Evolutionary conservation across 2,888 invertebrate species (phyloP), one percentile per base, ranked within the genome.

Genomic region (Drosophila rubida): DNA sequence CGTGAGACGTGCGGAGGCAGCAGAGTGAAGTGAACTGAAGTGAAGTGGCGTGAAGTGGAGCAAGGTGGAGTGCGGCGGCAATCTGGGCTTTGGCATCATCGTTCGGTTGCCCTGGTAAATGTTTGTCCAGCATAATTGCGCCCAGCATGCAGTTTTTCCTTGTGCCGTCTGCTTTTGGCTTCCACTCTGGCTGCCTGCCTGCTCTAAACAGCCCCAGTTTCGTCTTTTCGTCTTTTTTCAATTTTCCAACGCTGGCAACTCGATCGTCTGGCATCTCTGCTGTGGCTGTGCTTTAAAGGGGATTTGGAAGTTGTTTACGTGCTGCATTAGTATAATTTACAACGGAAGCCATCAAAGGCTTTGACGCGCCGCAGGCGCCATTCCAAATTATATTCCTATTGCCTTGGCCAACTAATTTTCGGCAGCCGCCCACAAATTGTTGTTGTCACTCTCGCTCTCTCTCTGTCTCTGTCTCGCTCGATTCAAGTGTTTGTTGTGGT

Each of bases 81-180:
- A 42, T 27, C 49, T 53, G 44, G 53, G 42, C 50, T 42, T 6
- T 55, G 39, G 73, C 61, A 54, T 30, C 63, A 50, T 59, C 61
- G 55, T 66, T 61, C 51, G 63, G 55, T 57, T 58, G 62, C 32
- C 45, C 78, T 80, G 72, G 80, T 48, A 82, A 86, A 84, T 87
- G 80, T 88, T 88, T 86, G 86, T 86, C 82, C 78, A 84, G 84
- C 78, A 87, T 87, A 87, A 88, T 87, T 87, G 89, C 89, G 78
- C 86, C 71, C 82, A 88, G 87, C 85, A 80, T 84, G 85, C 87
- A 85, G 70, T 53, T 53, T 84, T 84, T 75, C 71, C 74, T 48
- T 50, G 23, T 46, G 41, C 46, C 9, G 50, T 19, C 8, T 27
- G 25, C 41, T 41, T 57, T 48, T 27, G 11, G n/a, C 27, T 41